Percentiles rank a stretch among this genome's conserved stretches.
These are phyloP conservation scores for Montipora cactus DNA, from an alignment of 64 coral and sea anemone species.

Conservation along the genomic window DNA sequence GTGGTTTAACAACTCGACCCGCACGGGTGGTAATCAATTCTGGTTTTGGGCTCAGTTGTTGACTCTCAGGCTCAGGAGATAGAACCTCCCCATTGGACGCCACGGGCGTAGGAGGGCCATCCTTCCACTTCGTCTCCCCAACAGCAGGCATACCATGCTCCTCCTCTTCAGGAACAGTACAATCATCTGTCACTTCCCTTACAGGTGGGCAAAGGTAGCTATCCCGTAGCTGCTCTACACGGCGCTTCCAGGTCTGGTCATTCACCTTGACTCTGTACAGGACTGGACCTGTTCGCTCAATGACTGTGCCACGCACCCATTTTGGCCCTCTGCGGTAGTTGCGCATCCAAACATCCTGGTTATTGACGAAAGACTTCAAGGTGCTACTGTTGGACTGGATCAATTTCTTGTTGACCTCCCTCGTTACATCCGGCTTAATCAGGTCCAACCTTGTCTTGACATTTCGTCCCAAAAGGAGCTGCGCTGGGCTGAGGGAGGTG, in stretches of 20 bases:
- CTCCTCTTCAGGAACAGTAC: no score
- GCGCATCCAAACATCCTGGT: conserved; percentile 38
- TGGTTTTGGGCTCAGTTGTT: no score
- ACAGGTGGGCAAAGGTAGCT: no score
- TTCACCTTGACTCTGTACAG: conserved; percentile 45
- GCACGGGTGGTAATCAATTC: no score
- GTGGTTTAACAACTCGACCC: not conserved
- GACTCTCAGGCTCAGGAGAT: no score
- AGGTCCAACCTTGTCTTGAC: conserved; percentile 47
- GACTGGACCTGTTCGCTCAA: conserved; percentile 33
- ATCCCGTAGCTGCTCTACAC: no score
- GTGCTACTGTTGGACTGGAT: not conserved
- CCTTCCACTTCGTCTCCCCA: no score
- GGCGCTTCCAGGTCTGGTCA: conserved; percentile 7
- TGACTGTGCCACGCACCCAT: conserved; percentile 14
- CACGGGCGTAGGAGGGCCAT: no score
- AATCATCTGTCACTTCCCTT: no score
- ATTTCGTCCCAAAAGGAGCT: conserved; percentile 49
- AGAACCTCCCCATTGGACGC: no score
- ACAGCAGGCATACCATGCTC: no score
- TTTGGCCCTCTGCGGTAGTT: conserved; percentile 32
- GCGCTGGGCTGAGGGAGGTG: conserved; percentile 28
- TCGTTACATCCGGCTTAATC: conserved; percentile 9
- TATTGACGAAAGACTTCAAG: not conserved
- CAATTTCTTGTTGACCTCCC: conserved; percentile 55